Percentiles rank a stretch among this genome's conserved stretches.
phyloP scores from a whole-genome alignment of 2,113 vertebrate genomes.

The Coregonus clupeaformis region DNA sequence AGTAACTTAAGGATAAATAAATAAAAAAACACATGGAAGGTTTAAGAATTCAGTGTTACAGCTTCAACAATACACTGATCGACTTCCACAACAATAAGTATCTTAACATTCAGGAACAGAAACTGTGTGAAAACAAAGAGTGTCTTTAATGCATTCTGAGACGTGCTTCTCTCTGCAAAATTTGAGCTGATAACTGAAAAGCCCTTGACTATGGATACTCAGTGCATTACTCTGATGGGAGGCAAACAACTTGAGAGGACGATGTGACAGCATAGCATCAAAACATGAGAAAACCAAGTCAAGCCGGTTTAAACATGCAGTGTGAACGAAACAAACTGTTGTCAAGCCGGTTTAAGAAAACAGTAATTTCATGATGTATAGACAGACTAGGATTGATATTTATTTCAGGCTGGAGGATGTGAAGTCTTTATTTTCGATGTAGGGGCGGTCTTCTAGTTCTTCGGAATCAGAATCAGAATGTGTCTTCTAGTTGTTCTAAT shows the following conservation, averaged over 20 bases:
- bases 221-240: too few species aligned
- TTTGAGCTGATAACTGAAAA: background rate
- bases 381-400: too few species aligned
- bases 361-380: too few species aligned
- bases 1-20: background rate
- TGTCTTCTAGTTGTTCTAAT: background rate
- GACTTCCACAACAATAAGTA: slow-evolving; percentile 21
- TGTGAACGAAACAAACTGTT: background rate
- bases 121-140: background rate
- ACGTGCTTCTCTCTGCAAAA: too few species aligned
- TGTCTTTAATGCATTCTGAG: background rate
- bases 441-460: background rate
- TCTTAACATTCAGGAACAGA: background rate
- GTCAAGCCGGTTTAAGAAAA: too few species aligned
- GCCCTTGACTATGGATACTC: background rate
- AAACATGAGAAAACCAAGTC: background rate
- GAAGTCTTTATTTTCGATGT: too few species aligned
- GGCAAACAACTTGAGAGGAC: too few species aligned
- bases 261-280: background rate
- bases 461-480: background rate
- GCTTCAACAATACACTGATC: slow-evolving; percentile 53
- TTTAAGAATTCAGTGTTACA: slow-evolving; percentile 54
- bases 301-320: background rate
- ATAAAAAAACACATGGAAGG: slow-evolving; percentile 24
- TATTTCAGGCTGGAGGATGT: too few species aligned